Percentiles rank a stretch among this genome's conserved stretches.
Conservation (phyloP, 2,113 vertebrate genomes). For the Platycercus adscitus region DNA sequence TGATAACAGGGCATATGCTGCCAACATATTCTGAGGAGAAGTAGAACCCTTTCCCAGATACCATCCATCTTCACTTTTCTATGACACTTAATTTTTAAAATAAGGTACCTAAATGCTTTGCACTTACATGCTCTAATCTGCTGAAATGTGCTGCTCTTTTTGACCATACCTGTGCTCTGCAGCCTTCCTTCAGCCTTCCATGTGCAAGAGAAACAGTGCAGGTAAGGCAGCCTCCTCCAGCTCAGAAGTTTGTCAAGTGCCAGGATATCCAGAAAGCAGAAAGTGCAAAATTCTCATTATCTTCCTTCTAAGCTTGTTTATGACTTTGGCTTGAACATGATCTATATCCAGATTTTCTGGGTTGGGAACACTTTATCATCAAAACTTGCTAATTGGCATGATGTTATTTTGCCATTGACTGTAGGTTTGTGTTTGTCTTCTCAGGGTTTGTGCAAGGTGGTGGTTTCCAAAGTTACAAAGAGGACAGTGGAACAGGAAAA, state of each 20-base stretch:
- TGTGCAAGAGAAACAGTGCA: neutral
- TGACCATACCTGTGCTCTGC: neutral
- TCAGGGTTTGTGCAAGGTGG: neutral
- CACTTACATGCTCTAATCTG: neutral
- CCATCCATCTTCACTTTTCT: neutral
- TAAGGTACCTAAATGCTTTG: neutral
- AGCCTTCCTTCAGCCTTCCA: neutral
- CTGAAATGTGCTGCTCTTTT: neutral
- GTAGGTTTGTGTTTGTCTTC: neutral
- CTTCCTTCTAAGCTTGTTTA: neutral
- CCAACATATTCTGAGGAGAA: neutral
- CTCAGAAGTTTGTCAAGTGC: neutral
- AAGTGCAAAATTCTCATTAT: neutral
- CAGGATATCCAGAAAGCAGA: neutral
- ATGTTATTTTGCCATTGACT: neutral
- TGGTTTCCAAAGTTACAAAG: neutral
- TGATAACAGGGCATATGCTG: neutral
- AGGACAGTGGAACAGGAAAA: neutral
- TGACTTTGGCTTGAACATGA: neutral
- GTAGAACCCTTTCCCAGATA: neutral
- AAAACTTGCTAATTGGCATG: neutral
- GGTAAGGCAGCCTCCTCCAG: neutral
- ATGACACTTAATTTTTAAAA: neutral
- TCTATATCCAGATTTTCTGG: neutral
- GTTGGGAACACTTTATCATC: neutral